phyloP scores from a whole-genome alignment of 1,140 invertebrate species.

The Papilio polyxenes region DNA sequence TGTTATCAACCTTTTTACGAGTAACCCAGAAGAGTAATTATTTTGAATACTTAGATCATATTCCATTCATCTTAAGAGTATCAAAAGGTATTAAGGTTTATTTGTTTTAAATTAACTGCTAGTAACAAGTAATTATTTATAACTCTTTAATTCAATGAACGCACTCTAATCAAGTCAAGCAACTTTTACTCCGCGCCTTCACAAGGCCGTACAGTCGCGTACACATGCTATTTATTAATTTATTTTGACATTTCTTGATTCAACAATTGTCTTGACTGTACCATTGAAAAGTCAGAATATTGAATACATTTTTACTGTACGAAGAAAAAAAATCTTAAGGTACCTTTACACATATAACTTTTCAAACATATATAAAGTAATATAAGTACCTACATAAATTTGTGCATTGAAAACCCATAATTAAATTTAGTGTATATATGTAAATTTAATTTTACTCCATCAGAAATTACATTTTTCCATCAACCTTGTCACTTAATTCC shows the following conservation, averaged over 20 bases:
- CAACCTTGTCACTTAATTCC: not conserved
- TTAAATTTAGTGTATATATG: no score
- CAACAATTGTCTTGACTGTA: not conserved
- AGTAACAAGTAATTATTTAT: not conserved
- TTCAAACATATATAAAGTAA: no score
- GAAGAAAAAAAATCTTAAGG: no score
- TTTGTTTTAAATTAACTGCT: not conserved
- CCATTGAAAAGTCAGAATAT: not conserved
- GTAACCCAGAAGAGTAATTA: no score
- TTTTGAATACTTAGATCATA: no score
- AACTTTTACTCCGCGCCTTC: constrained; percentile 30
- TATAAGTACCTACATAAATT: no score
- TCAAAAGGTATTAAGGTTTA: no score
- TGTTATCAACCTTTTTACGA: not conserved
- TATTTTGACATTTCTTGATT: not conserved
- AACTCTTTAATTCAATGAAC: not conserved
- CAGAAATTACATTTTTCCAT: not conserved
- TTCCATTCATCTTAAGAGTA: no score
- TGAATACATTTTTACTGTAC: no score
- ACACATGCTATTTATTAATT: not conserved
- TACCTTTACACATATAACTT: no score
- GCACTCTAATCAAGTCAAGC: constrained; percentile 9
- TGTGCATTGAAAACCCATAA: no score
- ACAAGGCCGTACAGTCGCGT: constrained; percentile 25
- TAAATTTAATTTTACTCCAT: not conserved